Evolutionary conservation across 2,797 vertebrate species (phyloP), one percentile per base, ranked within the genome.

Genomic region (Tauraco hartlaubi): DNA sequence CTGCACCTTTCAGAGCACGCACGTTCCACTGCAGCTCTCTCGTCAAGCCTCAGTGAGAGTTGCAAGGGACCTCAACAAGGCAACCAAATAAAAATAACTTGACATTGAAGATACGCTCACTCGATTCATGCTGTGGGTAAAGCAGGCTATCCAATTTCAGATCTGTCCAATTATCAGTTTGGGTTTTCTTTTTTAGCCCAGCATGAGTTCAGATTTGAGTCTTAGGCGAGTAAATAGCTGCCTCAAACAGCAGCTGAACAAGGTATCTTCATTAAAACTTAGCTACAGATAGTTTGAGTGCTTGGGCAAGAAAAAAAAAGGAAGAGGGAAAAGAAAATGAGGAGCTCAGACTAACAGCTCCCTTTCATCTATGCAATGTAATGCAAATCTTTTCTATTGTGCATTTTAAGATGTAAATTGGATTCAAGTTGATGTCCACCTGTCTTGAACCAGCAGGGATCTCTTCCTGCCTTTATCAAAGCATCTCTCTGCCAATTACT

Each of bases 181-280:
- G 64, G 35, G 12, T 39, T 84, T 94, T 89, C 62, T 92, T 96
- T 93, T 90, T 85, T 35, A 92, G 87, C 91, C 51, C 89, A 95
- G 95, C 86, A 48, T 79, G 95, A 85, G 85, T 63, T 83, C 71
- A 61, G 82, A 84, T 92, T 91, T 68, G 62, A 95, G 78, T 82
- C 49, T 68, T 49, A 84, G 54, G 72, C 6, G 1, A 94, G 93
- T 90, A 95, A 96, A 94, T 91, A 91, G 86, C 78, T 69, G 74
- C 64, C 76, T 95, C 71, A 85, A 92, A 96, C 54, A 90, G 79
- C 48, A 90, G 56, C 49, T 87, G 89, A 91, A 92, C 41, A 87
- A 96, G 88, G 14, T 76, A 92, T 93, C 95, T 96, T 97, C 96
- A 96, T 97, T 97, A 97, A 97, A 97, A 97, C 87, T 96, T 93